Conservation (phyloP, 2,888 invertebrate species). For the Norana najaformis region DNA sequence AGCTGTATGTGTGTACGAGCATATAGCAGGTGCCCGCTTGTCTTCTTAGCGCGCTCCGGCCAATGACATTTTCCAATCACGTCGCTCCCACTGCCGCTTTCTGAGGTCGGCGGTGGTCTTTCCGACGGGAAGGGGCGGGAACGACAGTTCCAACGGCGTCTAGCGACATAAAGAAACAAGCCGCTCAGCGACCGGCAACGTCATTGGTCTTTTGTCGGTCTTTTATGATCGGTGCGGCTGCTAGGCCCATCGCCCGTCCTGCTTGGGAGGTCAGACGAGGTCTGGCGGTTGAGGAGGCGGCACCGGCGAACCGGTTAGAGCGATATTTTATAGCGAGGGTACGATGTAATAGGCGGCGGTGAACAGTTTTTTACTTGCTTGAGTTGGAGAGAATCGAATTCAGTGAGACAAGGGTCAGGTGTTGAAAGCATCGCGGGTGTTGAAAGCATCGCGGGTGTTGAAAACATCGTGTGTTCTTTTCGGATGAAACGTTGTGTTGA, state of each 20-base stretch:
- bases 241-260: not conserved
- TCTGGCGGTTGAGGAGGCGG: not conserved
- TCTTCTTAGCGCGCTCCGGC: not conserved
- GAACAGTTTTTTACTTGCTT: too few species aligned
- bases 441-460: not conserved
- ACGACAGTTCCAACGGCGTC: not conserved
- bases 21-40: not conserved
- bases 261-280: not conserved
- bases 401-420: not conserved
- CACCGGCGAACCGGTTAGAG: not conserved
- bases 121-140: not conserved
- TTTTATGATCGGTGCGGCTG: not conserved
- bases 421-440: not conserved
- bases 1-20: too few species aligned
- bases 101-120: not conserved
- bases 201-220: slow-evolving; percentile 7
- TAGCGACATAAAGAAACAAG: not conserved
- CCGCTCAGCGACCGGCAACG: not conserved
- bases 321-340: not conserved
- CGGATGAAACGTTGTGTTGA: not conserved
- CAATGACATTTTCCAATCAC: not conserved
- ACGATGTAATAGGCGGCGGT: not conserved
- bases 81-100: not conserved
- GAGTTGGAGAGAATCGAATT: not conserved
- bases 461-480: not conserved